A percentile compares a stretch with the other conserved stretches of the same genome.
Evolutionary conservation across 2,797 vertebrate genomes (phyloP).

Genomic region (Helarctos malayanus): DNA sequence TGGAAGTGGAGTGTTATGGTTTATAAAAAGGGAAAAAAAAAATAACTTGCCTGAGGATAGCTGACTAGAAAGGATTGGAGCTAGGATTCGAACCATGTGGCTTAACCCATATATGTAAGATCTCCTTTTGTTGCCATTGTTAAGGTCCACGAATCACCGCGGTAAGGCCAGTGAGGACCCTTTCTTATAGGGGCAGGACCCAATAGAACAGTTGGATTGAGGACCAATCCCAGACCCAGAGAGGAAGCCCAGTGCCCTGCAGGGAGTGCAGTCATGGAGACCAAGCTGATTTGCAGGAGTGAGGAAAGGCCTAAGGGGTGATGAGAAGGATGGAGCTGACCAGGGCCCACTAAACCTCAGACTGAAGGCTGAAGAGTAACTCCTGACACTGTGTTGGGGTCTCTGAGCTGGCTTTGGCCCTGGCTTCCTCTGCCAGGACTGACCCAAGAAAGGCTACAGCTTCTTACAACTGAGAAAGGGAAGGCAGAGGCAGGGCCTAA

Average conservation of each 20-base stretch:
- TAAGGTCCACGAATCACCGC: not conserved
- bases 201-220: not conserved
- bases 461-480: not conserved
- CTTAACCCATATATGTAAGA: not conserved
- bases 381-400: accelerated
- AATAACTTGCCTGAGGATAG: not conserved
- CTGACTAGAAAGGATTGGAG: not conserved
- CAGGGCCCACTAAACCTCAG: not conserved
- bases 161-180: not conserved
- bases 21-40: not conserved
- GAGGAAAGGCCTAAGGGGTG: accelerated
- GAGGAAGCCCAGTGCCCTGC: not conserved
- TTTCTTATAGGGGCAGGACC: not conserved
- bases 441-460: not conserved
- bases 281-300: not conserved
- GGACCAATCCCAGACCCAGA: not conserved
- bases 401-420: not conserved
- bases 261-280: not conserved
- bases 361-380: not conserved
- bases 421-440: not conserved
- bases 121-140: not conserved
- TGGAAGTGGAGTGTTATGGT: not conserved
- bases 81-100: not conserved
- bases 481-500: not conserved
- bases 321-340: not conserved